A percentile compares a stretch with the other conserved stretches of the same genome.
Evolutionary conservation across 2,113 vertebrate species (phyloP).

Genomic region (Osmerus mordax): DNA sequence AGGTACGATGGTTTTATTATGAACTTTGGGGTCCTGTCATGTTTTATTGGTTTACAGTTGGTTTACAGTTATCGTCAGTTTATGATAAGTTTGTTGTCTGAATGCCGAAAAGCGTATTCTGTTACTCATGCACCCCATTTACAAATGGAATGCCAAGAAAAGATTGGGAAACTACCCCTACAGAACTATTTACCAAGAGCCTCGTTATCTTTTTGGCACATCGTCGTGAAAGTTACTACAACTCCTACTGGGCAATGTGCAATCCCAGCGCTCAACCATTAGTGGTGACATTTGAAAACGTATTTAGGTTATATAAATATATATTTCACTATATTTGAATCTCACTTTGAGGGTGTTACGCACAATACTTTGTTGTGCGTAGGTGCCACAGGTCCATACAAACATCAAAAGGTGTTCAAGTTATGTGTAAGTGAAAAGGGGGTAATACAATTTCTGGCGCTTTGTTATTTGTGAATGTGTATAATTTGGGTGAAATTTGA

Average conservation of each 20-base stretch:
- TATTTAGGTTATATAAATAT: neutral
- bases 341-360: too few relatives aligned
- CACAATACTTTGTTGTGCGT: too few relatives aligned
- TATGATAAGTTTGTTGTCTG: too few relatives aligned
- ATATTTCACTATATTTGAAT: too few relatives aligned
- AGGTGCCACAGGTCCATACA: too few relatives aligned
- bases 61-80: neutral
- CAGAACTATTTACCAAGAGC: neutral
- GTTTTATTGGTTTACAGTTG: constrained; percentile 5
- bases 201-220: constrained; percentile 34
- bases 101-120: too few relatives aligned
- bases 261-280: constrained; percentile 15
- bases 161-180: neutral
- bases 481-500: neutral
- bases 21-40: neutral
- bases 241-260: constrained; percentile 25
- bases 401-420: neutral
- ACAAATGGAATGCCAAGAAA: neutral
- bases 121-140: too few relatives aligned
- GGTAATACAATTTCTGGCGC: neutral
- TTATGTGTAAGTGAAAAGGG: neutral
- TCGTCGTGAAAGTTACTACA: constrained; percentile 23
- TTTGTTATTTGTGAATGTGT: too few relatives aligned
- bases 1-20: constrained; percentile 55
- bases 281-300: constrained; percentile 19